These are phyloP conservation scores for Sternotherus odoratus DNA, from an alignment of 2,797 vertebrate species.

Conservation along the genomic window DNA sequence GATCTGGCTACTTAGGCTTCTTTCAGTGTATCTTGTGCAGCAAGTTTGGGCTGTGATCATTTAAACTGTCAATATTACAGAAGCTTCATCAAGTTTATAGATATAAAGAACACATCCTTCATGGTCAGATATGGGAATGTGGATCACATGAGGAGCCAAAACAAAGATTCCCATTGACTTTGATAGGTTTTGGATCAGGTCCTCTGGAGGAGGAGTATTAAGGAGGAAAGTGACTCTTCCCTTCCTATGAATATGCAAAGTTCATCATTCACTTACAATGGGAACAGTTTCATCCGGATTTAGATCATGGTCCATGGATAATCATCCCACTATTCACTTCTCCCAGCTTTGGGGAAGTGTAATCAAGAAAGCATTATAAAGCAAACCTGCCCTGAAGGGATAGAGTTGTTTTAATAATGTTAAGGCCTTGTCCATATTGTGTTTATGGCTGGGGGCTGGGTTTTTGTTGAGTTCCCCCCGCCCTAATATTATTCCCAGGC, in stretches of 20 bases:
- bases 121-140: constrained; percentile 23
- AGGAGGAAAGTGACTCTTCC: constrained; percentile 58
- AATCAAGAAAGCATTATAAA: constrained; percentile 82
- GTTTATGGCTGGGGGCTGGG: constrained; percentile 70
- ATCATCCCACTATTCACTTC: constrained; percentile 82
- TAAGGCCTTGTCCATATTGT: constrained; percentile 76
- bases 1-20: neutral
- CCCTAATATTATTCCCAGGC: constrained; percentile 34
- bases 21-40: fast-evolving
- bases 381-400: constrained; percentile 80
- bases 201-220: neutral
- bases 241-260: constrained; percentile 79
- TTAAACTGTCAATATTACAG: neutral
- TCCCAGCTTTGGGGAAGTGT: constrained; percentile 77
- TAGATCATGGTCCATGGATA: constrained; percentile 79
- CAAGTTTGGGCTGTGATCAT: neutral
- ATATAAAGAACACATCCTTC: neutral
- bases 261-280: constrained; percentile 77
- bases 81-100: neutral
- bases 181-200: neutral
- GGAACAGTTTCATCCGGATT: constrained; percentile 77
- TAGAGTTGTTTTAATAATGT: constrained; percentile 77
- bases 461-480: constrained; percentile 58
- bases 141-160: neutral
- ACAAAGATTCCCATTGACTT: constrained; percentile 34